Percentiles rank a stretch among this genome's conserved stretches.
Evolutionary conservation across 2,797 vertebrate genomes (phyloP).

Genomic region (Furcifer pardalis): DNA sequence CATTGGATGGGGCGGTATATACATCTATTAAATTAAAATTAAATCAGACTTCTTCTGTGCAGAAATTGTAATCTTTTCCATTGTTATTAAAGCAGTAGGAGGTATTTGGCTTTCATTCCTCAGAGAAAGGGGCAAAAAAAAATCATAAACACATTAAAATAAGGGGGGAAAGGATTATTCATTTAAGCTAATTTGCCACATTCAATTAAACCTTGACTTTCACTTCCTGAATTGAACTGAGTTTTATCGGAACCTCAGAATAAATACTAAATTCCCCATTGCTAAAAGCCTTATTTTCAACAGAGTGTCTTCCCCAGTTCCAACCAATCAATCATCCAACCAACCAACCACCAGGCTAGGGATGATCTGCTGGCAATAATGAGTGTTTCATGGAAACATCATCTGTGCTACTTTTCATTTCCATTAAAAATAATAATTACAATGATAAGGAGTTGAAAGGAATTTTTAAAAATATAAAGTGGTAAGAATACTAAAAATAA

Average conservation of each 20-base stretch:
- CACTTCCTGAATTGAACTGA: neutral
- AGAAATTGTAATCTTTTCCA: neutral
- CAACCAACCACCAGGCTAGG: neutral
- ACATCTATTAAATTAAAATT: too few species aligned
- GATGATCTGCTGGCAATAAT: neutral
- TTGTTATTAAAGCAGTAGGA: neutral
- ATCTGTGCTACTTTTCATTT: neutral
- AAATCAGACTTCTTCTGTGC: too few species aligned
- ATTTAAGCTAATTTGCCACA: too few species aligned
- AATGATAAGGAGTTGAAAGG: neutral
- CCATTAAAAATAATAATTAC: neutral
- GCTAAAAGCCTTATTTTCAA: too few species aligned
- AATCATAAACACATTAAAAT: neutral
- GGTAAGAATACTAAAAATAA: neutral
- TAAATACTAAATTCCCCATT: neutral
- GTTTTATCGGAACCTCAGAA: neutral
- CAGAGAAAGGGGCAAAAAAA: neutral
- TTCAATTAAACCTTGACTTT: neutral
- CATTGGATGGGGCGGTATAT: too few species aligned
- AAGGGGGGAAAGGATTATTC: neutral
- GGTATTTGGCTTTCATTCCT: neutral
- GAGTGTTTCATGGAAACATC: neutral
- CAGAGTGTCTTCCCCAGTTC: neutral
- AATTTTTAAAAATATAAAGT: fast-evolving
- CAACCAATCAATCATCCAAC: neutral